Percentiles rank a stretch among this genome's conserved stretches.
Conservation (phyloP, 2,797 vertebrate genomes). For the Nasua narica region DNA sequence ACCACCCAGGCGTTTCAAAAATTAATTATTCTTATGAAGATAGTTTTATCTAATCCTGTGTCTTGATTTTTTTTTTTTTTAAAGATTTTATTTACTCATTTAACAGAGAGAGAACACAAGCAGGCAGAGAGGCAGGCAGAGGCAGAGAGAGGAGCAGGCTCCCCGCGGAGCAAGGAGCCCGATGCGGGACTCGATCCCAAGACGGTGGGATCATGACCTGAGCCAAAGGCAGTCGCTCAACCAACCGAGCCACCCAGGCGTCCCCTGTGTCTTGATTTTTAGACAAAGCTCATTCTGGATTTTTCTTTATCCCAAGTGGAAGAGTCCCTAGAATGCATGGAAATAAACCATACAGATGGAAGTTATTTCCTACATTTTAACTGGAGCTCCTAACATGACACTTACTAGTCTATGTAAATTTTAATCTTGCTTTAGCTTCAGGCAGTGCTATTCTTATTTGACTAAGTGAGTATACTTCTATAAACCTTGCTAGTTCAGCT, state of each 20-base stretch:
- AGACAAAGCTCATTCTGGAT: neutral
- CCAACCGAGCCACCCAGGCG: too few species aligned
- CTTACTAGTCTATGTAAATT: neutral
- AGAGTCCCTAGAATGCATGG: neutral
- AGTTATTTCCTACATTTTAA: neutral
- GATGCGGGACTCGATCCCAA: too few species aligned
- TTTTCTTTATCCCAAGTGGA: constrained; percentile 1
- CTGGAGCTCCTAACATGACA: neutral
- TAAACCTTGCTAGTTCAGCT: constrained; percentile 42
- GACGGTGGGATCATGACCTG: too few species aligned
- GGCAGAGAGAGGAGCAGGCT: too few species aligned
- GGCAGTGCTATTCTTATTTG: constrained; percentile 11
- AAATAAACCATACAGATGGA: neutral
- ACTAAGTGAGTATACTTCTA: constrained; percentile 39
- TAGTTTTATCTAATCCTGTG: neutral
- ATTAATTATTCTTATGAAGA: constrained; percentile 3
- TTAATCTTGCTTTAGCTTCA: constrained; percentile 9
- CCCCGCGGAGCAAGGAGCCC: too few species aligned
- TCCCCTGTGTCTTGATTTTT: neutral
- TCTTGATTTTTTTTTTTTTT: constrained; percentile 19
- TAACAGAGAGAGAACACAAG: too few species aligned
- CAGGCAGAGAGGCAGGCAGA: too few species aligned
- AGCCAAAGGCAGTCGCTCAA: too few species aligned
- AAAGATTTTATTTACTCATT: too few species aligned
- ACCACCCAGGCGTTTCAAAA: neutral